Percentiles rank a stretch among this genome's conserved stretches.
Conservation (phyloP, 2,113 vertebrate genomes). For the Phycodurus eques region DNA sequence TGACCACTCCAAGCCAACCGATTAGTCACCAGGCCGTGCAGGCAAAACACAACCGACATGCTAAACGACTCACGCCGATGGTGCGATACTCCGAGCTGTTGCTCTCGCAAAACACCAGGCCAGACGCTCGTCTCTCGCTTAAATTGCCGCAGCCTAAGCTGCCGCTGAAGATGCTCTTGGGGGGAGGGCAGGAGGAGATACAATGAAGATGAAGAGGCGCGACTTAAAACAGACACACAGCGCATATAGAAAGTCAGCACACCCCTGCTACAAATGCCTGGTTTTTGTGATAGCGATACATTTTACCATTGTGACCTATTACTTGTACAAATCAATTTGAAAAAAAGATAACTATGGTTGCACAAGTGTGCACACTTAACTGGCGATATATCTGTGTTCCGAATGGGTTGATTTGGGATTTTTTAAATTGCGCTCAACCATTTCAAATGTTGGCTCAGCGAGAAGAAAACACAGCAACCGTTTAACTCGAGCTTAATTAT, state of each 20-base stretch:
- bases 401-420: background rate
- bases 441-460: background rate
- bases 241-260: background rate
- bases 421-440: background rate
- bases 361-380: too few species aligned
- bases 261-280: background rate
- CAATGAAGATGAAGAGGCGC: slow-evolving; percentile 61
- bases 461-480: background rate
- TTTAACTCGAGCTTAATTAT: background rate
- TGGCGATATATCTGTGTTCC: too few species aligned
- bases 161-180: slow-evolving; percentile 94
- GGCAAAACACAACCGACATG: slow-evolving; percentile 65
- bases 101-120: slow-evolving; percentile 95
- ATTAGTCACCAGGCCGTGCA: slow-evolving; percentile 69
- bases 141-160: slow-evolving; percentile 93
- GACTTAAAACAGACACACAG: background rate
- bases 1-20: background rate
- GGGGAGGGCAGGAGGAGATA: slow-evolving; percentile 57
- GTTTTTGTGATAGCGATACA: background rate
- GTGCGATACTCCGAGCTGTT: slow-evolving; percentile 86
- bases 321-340: too few species aligned
- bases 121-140: slow-evolving; percentile 90
- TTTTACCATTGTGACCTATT: too few species aligned
- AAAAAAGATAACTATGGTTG: too few species aligned
- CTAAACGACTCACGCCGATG: slow-evolving; percentile 86